Percentiles rank a stretch among this genome's conserved stretches.
phyloP scores from a whole-genome alignment of 1,140 invertebrate genomes.

The Eueides isabella region DNA sequence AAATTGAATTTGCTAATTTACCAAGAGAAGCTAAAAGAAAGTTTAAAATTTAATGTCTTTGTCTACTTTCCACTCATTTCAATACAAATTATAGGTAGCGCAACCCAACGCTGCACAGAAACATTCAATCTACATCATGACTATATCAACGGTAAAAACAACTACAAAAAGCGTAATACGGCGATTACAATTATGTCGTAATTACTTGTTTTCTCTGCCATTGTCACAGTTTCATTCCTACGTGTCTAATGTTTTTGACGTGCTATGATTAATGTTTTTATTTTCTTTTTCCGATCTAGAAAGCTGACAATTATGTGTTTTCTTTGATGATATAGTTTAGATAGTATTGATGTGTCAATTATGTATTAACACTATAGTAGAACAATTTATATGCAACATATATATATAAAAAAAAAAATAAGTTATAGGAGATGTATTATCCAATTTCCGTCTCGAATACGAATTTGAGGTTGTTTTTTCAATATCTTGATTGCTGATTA shows the following conservation, averaged over 20 bases:
- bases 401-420: neutral
- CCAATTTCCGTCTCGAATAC: no score
- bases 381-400: neutral
- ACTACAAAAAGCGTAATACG: neutral
- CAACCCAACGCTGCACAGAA: neutral
- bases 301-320: neutral
- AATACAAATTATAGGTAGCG: neutral
- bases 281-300: slow-evolving; percentile 7
- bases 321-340: neutral
- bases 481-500: no score
- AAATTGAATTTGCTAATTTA: no score
- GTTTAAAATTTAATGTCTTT: no score
- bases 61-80: neutral
- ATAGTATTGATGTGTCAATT: neutral
- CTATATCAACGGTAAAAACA: neutral
- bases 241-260: slow-evolving; percentile 32
- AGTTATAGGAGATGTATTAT: no score
- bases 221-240: slow-evolving; percentile 24
- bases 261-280: slow-evolving; percentile 19
- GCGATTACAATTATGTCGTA: slow-evolving; percentile 19
- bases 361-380: neutral
- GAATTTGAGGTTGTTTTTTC: no score
- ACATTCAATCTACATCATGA: neutral
- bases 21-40: no score
- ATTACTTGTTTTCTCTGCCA: slow-evolving; percentile 20